Evolutionary conservation across 2,797 vertebrate genomes (phyloP), one percentile per base, ranked within the genome.

Genomic region (Acanthurus tractus): DNA sequence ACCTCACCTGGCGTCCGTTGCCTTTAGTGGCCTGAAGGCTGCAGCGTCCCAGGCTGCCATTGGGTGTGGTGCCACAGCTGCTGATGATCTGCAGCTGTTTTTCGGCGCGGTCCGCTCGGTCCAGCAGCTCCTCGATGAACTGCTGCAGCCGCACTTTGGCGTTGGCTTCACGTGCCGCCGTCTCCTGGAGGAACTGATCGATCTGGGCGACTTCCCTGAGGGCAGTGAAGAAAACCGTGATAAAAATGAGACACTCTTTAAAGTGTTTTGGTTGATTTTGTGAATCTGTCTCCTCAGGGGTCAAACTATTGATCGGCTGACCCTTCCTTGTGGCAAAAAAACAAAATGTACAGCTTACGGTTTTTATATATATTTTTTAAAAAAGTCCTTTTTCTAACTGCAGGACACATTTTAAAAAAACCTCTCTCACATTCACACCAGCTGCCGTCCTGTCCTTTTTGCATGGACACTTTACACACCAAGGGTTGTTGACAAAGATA

Each of bases 71-170:
- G 52, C 96, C 97, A 0, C 98, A 99, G 91, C 98, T 99, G 91
- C 98, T 99, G 95, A 99, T 99, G 93, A 98, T 97, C 94, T 99
- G 98, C 11, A 99, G 96, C 94, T 99, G 98, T 76, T 99, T 98
- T 76, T 99, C 98, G 0, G 98, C 98, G 0, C 98, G 96, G 92
- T 99, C 98, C 0, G 98, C 98, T 0, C 98, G 96, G 90, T 99
- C 98, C 90, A 99, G 94, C 76, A 99, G 96, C 92, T 99, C 98
- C 95, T 99, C 98, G 0, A 99, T 99, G 93, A 99, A 99, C 89
- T 98, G 97, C 94, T 99, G 98, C 84, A 99, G 95, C 0, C 98
- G 96, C 56, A 99, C 96, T 84, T 99, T 99, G 86, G 98, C 98
- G 0, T 97, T 99, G 89, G 98, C 98, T 89, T 99, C 98, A 0